Evolutionary conservation across 2,888 invertebrate genomes (phyloP).

Genomic region (Drosophila dives): DNA sequence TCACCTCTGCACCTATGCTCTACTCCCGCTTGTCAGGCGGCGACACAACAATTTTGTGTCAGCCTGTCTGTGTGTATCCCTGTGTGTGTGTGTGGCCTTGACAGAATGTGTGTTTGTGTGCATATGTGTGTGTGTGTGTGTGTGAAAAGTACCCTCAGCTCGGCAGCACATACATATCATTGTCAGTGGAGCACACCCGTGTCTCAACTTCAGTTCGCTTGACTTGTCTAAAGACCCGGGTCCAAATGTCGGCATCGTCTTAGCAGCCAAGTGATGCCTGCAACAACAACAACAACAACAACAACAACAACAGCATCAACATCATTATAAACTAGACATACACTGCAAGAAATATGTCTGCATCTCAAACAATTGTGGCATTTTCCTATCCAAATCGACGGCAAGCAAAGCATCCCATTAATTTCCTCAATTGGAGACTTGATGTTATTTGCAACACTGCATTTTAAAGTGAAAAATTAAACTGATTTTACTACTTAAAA

Average conservation of each 20-base stretch:
- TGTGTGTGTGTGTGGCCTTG: conserved; percentile 44
- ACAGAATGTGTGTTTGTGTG: conserved; percentile 23
- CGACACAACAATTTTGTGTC: conserved; percentile 41
- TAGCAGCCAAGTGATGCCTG: conserved; percentile 75
- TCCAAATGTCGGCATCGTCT: conserved; percentile 76
- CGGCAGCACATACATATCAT: conserved; percentile 66
- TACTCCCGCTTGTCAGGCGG: conserved; percentile 23
- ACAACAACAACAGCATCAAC: conserved; percentile 35
- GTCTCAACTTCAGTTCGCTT: conserved; percentile 73
- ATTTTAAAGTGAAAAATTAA: not conserved
- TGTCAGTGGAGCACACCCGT: conserved; percentile 67
- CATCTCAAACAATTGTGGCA: not conserved
- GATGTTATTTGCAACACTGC: not conserved
- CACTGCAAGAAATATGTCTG: conserved; percentile 49
- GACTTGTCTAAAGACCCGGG: conserved; percentile 77
- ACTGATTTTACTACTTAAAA: not conserved
- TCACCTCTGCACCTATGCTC: not conserved
- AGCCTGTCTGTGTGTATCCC: conserved; percentile 4
- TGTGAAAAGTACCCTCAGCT: conserved; percentile 30
- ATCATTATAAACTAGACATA: conserved; percentile 72
- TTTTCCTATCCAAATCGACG: not conserved
- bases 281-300: conserved; percentile 28
- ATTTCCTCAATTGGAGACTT: not conserved
- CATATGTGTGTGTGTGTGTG: conserved; percentile 14
- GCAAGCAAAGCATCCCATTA: not conserved